Conservation (phyloP, 2,797 vertebrate genomes). For the Acanthurus tractus region DNA sequence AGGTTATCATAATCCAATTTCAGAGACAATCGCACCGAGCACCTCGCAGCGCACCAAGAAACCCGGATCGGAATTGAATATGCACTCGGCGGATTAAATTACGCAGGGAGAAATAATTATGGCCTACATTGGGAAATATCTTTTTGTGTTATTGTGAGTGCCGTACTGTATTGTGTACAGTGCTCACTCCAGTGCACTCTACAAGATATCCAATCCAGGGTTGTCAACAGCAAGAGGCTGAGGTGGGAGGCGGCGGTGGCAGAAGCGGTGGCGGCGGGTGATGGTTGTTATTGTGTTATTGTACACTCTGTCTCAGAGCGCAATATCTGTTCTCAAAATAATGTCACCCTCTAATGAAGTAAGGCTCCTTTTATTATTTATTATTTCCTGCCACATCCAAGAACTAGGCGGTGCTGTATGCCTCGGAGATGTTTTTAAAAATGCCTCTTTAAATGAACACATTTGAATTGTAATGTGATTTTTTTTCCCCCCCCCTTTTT, state of each 20-base stretch:
- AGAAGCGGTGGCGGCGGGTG: constrained; percentile 40
- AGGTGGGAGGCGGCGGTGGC: constrained; percentile 56
- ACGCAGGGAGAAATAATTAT: constrained; percentile 86
- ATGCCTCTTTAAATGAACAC: constrained; percentile 78
- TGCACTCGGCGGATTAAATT: constrained; percentile 85
- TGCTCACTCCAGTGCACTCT: constrained; percentile 70
- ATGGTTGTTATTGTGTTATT: constrained; percentile 83
- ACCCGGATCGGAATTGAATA: constrained; percentile 84
- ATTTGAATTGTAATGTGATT: constrained; percentile 83
- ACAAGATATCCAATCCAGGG: constrained; percentile 74
- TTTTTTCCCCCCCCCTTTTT: constrained; percentile 14
- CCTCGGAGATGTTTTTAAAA: constrained; percentile 79
- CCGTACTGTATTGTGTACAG: constrained; percentile 73
- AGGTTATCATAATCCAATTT: constrained; percentile 91
- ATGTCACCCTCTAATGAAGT: constrained; percentile 84
- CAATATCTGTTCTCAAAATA: constrained; percentile 84
- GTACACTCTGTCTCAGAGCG: constrained; percentile 78
- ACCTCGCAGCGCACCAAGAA: constrained; percentile 76
- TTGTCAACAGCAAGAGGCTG: constrained; percentile 77
- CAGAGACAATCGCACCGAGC: constrained; percentile 85
- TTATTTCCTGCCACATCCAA: constrained; percentile 67
- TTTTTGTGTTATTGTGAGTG: constrained; percentile 81
- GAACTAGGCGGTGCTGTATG: constrained; percentile 46
- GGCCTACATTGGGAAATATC: constrained; percentile 82
- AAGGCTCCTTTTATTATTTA: constrained; percentile 80